Base-by-base conservation (phyloP, 2,888 invertebrate species). In the Argyresthia goedartella region DNA sequence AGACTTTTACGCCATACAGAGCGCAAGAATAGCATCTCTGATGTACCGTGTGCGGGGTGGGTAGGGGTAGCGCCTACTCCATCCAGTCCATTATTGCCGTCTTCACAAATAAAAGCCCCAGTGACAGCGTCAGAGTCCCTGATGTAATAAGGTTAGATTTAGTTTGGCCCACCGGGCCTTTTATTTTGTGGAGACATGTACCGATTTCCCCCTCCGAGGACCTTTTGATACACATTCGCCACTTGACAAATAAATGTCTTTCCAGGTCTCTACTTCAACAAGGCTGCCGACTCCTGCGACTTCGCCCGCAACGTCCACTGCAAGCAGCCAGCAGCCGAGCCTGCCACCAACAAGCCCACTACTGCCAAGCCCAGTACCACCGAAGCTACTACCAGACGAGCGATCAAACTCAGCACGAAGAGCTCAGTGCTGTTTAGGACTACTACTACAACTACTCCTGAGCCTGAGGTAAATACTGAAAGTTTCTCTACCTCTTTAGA, bases 231-330 rank as follows among this genome's bases (percentile, higher is more conserved):
- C 25, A 25, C 25, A 25, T 4, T 25, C 6, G 25, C 25, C 25
- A 25, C 25, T 11, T 11, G 11, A 41, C 41, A 11, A 39, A 39
- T 11, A 34, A 33, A 47, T 15, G n/a, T 16, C n/a, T 13, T 58
- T 54, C 9, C 73, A 93, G 96, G 96, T 33, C 82, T 97, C 9
- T 95, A 92, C 70, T 97, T 97, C 81, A 97, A 96, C 81, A 95
- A 95, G 65, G 92, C 92, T 0, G 95, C 96, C 0, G 96, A 96
- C 72, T 96, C 96, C 0, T 97, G 97, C 67, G 97, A 97, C 76
- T 97, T 96, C 71, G 91, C 95, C 0, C 91, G 95, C 61, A 96
- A 97, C 71, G 96, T 96, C 0, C 86, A 91, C 34, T 95, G 95
- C 73, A 94, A 93, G 63, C 91, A 89, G 62, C 81, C 89, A 33